These are phyloP conservation scores for Armadillidium nasatum DNA, from an alignment of 1,140 invertebrate genomes.

Conservation along the genomic window DNA sequence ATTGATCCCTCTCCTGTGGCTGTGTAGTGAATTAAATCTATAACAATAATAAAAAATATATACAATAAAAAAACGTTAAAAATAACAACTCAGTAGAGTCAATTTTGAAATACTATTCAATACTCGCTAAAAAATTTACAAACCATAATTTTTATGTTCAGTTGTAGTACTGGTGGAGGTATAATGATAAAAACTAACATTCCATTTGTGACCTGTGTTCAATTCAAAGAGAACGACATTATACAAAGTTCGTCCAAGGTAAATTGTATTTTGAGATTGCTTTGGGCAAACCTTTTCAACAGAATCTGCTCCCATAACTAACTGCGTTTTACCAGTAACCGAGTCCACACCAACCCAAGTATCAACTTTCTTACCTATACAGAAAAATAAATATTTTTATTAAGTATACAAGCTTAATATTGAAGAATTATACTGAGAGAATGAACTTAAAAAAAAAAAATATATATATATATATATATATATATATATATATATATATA, in stretches of 20 bases:
- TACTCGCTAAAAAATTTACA: slow-evolving; percentile 49
- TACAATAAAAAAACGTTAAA: no score
- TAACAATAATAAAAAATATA: no score
- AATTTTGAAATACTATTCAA: no score
- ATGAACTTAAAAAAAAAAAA: no score
- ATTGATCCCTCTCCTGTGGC: slow-evolving; percentile 39
- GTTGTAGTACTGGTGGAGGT: slow-evolving; percentile 67
- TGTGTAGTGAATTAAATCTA: slow-evolving; percentile 41
- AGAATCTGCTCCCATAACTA: slow-evolving; percentile 66
- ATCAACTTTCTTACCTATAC: slow-evolving; percentile 76
- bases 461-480: no score
- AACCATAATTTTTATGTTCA: slow-evolving; percentile 77
- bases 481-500: no score
- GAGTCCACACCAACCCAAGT: slow-evolving; percentile 94
- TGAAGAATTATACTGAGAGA: no score
- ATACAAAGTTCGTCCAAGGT: slow-evolving; percentile 42
- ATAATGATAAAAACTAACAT: slow-evolving; percentile 63
- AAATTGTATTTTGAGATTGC: slow-evolving; percentile 35
- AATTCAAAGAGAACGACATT: slow-evolving; percentile 42
- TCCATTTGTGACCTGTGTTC: slow-evolving; percentile 39
- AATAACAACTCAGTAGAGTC: no score
- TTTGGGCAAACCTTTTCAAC: slow-evolving; percentile 54
- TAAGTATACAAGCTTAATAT: no score
- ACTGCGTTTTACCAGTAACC: slow-evolving; percentile 74
- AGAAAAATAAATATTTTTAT: background rate